Conservation (phyloP, 2,888 invertebrate species). For the Athripsodes cinereus region DNA sequence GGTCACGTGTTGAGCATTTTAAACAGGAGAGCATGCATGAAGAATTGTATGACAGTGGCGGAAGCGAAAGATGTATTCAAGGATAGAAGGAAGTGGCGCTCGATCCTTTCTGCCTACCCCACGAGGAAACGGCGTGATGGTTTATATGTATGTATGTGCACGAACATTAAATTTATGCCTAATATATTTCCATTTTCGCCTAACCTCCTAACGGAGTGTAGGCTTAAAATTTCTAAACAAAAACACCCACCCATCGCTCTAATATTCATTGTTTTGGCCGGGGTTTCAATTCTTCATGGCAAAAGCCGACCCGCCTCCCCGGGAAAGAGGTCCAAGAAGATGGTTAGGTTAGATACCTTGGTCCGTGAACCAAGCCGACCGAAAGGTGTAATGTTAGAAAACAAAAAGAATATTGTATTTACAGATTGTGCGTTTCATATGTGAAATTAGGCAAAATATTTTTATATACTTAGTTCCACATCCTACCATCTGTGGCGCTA, state of each 20-base stretch:
- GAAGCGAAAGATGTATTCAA: too few species aligned
- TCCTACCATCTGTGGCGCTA: conserved; percentile 4
- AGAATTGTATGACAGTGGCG: too few species aligned
- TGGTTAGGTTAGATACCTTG: conserved; percentile 51
- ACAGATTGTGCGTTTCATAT: background rate
- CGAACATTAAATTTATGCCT: too few species aligned
- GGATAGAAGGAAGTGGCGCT: too few species aligned
- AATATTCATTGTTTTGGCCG: conserved; percentile 30
- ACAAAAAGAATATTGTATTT: background rate
- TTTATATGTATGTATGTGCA: too few species aligned
- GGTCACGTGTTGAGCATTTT: too few species aligned
- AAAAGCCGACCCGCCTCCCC: conserved; percentile 45
- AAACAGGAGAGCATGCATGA: too few species aligned
- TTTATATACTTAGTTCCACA: background rate
- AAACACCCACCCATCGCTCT: background rate
- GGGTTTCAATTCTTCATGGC: conserved; percentile 49
- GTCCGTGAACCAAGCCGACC: conserved; percentile 26
- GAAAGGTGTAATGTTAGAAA: conserved; percentile 4
- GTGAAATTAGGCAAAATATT: background rate
- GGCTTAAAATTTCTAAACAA: background rate
- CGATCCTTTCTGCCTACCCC: too few species aligned
- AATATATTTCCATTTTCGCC: background rate
- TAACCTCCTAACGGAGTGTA: background rate
- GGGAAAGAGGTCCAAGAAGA: conserved; percentile 48
- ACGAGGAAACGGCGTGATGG: too few species aligned